phyloP scores from a whole-genome alignment of 2,113 vertebrate genomes.

The Austrofundulus limnaeus region DNA sequence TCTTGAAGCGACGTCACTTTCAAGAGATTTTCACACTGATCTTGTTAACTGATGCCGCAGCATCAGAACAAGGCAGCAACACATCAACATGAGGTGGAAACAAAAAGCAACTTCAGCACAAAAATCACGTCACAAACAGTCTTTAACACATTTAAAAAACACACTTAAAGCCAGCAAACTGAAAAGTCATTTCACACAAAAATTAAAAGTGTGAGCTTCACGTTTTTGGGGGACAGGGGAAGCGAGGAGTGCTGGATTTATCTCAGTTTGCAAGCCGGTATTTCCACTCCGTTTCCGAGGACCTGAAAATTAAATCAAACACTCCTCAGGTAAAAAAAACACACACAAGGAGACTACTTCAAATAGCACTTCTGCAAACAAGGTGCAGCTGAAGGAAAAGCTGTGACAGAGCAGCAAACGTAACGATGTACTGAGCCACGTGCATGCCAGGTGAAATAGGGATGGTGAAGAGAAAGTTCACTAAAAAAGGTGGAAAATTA shows the following conservation, averaged over 20 bases:
- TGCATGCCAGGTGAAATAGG: slow-evolving; percentile 37
- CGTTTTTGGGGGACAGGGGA: slow-evolving; percentile 71
- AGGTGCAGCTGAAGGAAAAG: slow-evolving; percentile 45
- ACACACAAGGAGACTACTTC: slow-evolving; percentile 25
- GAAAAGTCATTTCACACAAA: slow-evolving; percentile 44
- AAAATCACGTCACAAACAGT: slow-evolving; percentile 57
- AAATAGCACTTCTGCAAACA: slow-evolving; percentile 33
- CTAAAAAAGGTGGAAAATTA: neutral
- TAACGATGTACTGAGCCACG: slow-evolving; percentile 24
- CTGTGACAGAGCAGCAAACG: slow-evolving; percentile 47
- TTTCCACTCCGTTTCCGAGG: slow-evolving; percentile 71
- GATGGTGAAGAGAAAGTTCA: slow-evolving; percentile 1
- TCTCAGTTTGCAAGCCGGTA: slow-evolving; percentile 63
- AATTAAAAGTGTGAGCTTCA: slow-evolving; percentile 60
- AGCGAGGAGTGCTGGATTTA: slow-evolving; percentile 77
- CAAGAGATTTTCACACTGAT: slow-evolving; percentile 44
- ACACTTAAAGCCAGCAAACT: slow-evolving; percentile 51
- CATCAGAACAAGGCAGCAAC: slow-evolving; percentile 55
- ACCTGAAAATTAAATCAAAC: slow-evolving; percentile 78
- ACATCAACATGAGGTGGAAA: slow-evolving; percentile 18
- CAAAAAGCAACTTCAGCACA: slow-evolving; percentile 32
- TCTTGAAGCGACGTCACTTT: slow-evolving; percentile 56
- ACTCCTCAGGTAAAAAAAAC: slow-evolving; percentile 68
- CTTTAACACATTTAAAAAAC: slow-evolving; percentile 24
- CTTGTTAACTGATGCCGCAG: slow-evolving; percentile 59